Conservation (phyloP, 37 sponge, comb jelly and placozoan species). For the Agelas oroides region DNA sequence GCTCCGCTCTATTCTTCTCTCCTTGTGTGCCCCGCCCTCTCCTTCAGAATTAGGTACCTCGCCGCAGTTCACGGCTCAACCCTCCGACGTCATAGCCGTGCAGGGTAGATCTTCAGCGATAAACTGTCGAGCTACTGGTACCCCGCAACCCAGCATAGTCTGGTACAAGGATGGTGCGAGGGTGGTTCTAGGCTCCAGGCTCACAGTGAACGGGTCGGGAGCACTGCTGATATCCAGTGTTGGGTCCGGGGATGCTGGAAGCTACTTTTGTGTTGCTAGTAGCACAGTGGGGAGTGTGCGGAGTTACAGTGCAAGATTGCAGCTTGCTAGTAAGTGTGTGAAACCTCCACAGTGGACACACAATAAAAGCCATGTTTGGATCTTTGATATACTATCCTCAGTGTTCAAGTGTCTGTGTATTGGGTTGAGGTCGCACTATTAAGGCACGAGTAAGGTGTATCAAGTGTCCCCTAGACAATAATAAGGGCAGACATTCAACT, state of each 20-base stretch:
- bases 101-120: too few species aligned
- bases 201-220: neutral
- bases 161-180: slow-evolving; percentile 39
- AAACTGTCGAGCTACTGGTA: slow-evolving; percentile 23
- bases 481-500: too few species aligned
- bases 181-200: neutral
- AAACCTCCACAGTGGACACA: too few species aligned
- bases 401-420: too few species aligned
- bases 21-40: neutral
- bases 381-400: too few species aligned
- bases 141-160: slow-evolving; percentile 12
- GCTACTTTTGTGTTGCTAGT: slow-evolving; percentile 51
- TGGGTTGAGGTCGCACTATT: too few species aligned
- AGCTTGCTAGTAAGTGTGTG: slow-evolving; percentile 30
- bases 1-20: too few species aligned
- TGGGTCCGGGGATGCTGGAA: slow-evolving; percentile 27
- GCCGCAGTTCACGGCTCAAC: slow-evolving; percentile 25
- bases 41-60: slow-evolving; percentile 7
- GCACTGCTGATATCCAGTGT: slow-evolving; percentile 5
- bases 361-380: too few species aligned
- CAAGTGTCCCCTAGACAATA: too few species aligned
- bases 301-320: slow-evolving; percentile 13
- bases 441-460: too few species aligned
- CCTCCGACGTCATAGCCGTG: neutral
- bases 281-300: slow-evolving; percentile 25